phyloP scores from a whole-genome alignment of 2,113 vertebrate genomes.

The Albula goreensis region DNA sequence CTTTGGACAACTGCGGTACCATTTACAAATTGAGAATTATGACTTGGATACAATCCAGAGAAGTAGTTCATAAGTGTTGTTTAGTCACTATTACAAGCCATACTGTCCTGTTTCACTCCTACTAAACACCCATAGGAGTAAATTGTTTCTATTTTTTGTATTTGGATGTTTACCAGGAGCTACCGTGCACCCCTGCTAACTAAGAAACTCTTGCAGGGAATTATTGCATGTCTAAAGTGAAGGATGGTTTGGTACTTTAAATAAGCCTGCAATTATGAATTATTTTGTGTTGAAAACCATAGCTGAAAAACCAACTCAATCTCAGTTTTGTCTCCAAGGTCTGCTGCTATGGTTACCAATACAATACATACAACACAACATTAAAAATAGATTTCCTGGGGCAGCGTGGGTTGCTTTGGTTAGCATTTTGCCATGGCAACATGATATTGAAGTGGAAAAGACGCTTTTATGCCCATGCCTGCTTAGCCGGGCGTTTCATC shows the following conservation, averaged over 20 bases:
- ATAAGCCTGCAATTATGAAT: neutral
- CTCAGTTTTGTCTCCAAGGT: neutral
- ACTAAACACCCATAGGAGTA: neutral
- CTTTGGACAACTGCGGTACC: neutral
- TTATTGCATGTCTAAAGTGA: neutral
- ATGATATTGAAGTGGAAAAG: constrained; percentile 13
- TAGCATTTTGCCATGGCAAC: constrained; percentile 41
- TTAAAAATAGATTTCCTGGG: constrained; percentile 30
- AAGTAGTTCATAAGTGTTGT: neutral
- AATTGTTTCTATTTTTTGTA: neutral
- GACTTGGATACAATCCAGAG: too few relatives aligned
- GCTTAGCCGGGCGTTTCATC: constrained; percentile 22
- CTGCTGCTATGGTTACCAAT: constrained; percentile 34
- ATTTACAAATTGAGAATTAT: neutral
- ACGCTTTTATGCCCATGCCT: constrained; percentile 10
- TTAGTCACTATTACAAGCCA: neutral
- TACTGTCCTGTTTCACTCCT: neutral
- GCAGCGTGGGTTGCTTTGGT: constrained; percentile 25
- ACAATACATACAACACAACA: constrained; percentile 28
- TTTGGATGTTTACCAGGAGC: neutral
- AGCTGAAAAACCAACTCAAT: neutral
- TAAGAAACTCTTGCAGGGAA: neutral
- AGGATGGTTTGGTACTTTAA: neutral
- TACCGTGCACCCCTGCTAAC: neutral
- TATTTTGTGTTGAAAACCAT: constrained; percentile 10